Percentiles rank a stretch among this genome's conserved stretches.
Conservation (phyloP, 2,113 vertebrate species). For the Kryptolebias marmoratus region DNA sequence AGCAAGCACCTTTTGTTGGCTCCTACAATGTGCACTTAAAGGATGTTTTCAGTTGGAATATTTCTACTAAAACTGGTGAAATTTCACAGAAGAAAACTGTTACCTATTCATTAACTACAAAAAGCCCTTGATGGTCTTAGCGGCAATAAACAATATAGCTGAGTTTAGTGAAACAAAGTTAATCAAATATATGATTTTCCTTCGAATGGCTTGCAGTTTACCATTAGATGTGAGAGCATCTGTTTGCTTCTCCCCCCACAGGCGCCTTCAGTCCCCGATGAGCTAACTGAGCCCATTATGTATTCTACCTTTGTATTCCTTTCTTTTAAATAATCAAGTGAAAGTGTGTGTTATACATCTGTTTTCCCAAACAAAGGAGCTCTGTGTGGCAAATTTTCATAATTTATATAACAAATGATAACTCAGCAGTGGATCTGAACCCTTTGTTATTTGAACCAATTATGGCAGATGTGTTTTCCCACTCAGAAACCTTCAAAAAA, state of each 20-base stretch:
- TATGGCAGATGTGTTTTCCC: conserved; percentile 57
- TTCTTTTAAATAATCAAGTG: conserved; percentile 62
- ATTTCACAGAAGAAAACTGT: neutral
- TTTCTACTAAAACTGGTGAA: neutral
- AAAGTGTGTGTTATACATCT: conserved; percentile 71
- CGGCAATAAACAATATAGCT: conserved; percentile 14
- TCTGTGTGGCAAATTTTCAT: conserved; percentile 71
- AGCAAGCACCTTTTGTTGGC: conserved; percentile 40
- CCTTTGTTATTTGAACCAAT: conserved; percentile 76
- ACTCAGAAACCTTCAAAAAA: conserved; percentile 39
- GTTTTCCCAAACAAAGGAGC: conserved; percentile 74
- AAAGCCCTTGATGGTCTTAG: conserved; percentile 11
- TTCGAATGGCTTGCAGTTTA: conserved; percentile 2
- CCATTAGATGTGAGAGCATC: neutral
- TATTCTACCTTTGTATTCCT: conserved; percentile 53
- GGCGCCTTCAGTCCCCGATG: conserved; percentile 1
- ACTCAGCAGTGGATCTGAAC: conserved; percentile 68
- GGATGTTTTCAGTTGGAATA: neutral
- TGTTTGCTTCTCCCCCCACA: conserved; percentile 16
- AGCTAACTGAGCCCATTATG: conserved; percentile 40
- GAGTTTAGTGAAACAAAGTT: conserved; percentile 12
- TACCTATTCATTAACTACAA: neutral
- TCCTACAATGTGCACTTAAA: neutral
- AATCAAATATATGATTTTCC: conserved; percentile 7
- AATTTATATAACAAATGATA: conserved; percentile 78